A percentile compares a stretch with the other conserved stretches of the same genome.
Evolutionary conservation across 2,888 invertebrate genomes (phyloP).

Genomic region (Automeris io): DNA sequence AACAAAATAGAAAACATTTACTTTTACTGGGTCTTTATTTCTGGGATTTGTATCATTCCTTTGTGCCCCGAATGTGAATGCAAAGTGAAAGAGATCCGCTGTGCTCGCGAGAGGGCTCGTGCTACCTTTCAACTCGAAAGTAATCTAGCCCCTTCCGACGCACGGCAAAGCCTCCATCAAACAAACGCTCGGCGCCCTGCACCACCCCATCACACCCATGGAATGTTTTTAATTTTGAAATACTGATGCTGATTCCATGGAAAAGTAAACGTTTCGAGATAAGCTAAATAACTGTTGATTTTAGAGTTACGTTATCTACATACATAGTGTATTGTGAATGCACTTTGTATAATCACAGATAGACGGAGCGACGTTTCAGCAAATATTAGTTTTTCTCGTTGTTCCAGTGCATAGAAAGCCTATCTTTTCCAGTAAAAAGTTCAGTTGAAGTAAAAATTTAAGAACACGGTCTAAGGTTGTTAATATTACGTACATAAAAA

Average conservation of each 20-base stretch:
- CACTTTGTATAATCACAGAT: neutral
- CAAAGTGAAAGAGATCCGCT: constrained; percentile 76
- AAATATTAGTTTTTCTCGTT: neutral
- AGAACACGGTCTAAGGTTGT: too few relatives aligned
- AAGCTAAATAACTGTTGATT: constrained; percentile 56
- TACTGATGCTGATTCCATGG: constrained; percentile 70
- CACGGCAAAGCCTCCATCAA: constrained; percentile 73
- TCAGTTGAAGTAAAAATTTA: too few relatives aligned
- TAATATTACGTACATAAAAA: too few relatives aligned
- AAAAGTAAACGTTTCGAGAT: constrained; percentile 61
- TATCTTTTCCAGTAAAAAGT: too few relatives aligned
- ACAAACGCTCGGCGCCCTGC: constrained; percentile 68
- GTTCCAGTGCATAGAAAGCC: too few relatives aligned
- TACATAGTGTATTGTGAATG: constrained; percentile 21
- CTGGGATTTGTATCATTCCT: constrained; percentile 75
- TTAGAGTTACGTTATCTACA: constrained; percentile 29
- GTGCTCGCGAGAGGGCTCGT: constrained; percentile 73
- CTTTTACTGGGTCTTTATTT: constrained; percentile 73
- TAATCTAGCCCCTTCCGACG: constrained; percentile 70
- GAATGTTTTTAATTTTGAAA: constrained; percentile 78
- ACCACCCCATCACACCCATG: constrained; percentile 71
- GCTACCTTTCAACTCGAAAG: constrained; percentile 78
- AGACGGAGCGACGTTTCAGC: neutral
- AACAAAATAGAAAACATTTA: constrained; percentile 73
- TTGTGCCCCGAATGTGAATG: constrained; percentile 73